A percentile compares a stretch with the other conserved stretches of the same genome.
Conservation (phyloP, 2,113 vertebrate species). For the Corythornis madagascariensis region DNA sequence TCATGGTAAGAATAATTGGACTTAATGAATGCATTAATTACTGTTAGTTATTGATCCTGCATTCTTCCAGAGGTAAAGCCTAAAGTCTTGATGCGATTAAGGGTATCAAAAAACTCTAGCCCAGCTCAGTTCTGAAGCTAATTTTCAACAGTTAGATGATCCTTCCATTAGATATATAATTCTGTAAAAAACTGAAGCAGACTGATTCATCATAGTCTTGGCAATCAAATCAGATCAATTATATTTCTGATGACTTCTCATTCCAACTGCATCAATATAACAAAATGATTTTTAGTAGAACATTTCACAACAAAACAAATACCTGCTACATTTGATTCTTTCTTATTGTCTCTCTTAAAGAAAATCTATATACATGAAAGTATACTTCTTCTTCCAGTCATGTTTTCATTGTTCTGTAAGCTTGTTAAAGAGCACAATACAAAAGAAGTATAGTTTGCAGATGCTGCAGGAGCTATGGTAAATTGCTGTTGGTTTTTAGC, state of each 20-base stretch:
- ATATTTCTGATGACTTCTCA: background rate
- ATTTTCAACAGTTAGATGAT: background rate
- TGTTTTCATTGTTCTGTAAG: background rate
- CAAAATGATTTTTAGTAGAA: background rate
- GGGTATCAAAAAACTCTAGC: background rate
- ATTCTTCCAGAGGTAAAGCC: background rate
- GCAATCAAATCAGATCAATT: background rate
- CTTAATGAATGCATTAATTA: background rate
- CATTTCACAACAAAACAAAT: background rate
- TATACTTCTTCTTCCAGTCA: background rate
- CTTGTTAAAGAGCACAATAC: background rate
- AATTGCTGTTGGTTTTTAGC: background rate
- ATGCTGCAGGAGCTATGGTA: background rate
- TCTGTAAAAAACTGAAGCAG: background rate
- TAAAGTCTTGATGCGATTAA: background rate
- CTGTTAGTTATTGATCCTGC: background rate
- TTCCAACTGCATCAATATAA: background rate
- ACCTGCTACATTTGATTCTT: background rate
- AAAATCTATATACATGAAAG: background rate
- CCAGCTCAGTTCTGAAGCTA: background rate
- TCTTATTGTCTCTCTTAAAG: background rate
- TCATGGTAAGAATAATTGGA: constrained; percentile 64
- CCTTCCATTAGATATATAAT: background rate
- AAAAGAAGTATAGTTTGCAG: background rate
- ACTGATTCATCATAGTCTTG: background rate